phyloP scores from a whole-genome alignment of 53 echinoderm and acorn worm genomes.

The Antedon mediterranea region DNA sequence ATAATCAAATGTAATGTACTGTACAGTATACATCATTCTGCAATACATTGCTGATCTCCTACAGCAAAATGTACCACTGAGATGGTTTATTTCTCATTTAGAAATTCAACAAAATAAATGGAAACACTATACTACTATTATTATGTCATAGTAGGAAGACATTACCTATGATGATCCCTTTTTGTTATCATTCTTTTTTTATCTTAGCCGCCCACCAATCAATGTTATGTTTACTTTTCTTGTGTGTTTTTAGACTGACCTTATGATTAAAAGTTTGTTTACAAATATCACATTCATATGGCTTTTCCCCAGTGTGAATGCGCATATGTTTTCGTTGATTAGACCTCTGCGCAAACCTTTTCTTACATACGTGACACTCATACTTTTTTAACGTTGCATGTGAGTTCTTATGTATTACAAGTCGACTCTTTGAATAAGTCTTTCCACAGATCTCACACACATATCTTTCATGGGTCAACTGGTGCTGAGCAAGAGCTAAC shows the following conservation, averaged over 20 bases:
- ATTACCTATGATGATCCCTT: no score
- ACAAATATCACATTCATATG: slow-evolving; percentile 61
- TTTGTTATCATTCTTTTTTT: no score
- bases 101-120: no score
- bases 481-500: slow-evolving; percentile 10
- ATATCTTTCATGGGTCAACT: slow-evolving; percentile 12
- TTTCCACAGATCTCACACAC: slow-evolving; percentile 33
- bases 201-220: slow-evolving; percentile 66
- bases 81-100: no score
- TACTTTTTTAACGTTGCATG: slow-evolving; percentile 45
- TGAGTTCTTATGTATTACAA: slow-evolving; percentile 13
- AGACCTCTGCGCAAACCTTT: slow-evolving; percentile 55
- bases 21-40: no score
- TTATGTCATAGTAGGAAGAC: no score
- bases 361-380: slow-evolving; percentile 50
- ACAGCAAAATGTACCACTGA: no score
- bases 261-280: slow-evolving; percentile 62
- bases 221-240: slow-evolving; percentile 70
- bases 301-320: slow-evolving; percentile 69
- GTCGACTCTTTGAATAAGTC: slow-evolving; percentile 11
- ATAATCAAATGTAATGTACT: no score
- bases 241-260: slow-evolving; percentile 73
- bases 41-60: no score
- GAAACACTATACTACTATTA: no score
- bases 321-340: slow-evolving; percentile 66